These are phyloP conservation scores for Nyctalus aviator DNA, from an alignment of 2,797 vertebrate genomes.

Conservation along the genomic window DNA sequence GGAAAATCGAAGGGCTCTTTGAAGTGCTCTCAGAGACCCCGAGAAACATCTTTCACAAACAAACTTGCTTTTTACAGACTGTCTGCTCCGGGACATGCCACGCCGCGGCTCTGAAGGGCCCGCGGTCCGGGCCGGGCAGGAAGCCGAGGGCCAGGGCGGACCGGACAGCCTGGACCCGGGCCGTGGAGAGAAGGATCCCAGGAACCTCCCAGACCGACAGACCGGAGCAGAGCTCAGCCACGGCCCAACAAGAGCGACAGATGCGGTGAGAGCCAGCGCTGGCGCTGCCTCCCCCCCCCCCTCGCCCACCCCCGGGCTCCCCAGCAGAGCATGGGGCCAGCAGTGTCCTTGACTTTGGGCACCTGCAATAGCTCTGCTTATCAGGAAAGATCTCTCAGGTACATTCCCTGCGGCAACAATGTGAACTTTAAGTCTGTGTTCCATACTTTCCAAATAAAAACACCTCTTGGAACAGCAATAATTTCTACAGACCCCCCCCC, in stretches of 20 bases:
- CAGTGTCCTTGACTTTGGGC: slow-evolving; percentile 11
- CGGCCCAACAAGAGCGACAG: neutral
- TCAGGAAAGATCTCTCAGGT: slow-evolving; percentile 11
- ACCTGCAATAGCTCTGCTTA: neutral
- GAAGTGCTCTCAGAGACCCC: slow-evolving; percentile 60
- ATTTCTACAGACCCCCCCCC: neutral
- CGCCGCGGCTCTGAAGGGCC: neutral
- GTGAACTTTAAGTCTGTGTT: neutral
- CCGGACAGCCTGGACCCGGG: neutral
- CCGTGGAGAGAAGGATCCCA: neutral
- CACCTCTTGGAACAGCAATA: neutral
- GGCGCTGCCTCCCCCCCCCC: neutral
- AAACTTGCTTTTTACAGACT: slow-evolving; percentile 13
- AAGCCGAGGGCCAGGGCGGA: neutral
- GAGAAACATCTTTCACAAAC: slow-evolving; percentile 21
- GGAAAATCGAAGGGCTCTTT: neutral
- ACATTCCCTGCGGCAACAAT: neutral
- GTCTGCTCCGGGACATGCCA: neutral
- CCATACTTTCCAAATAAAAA: slow-evolving; percentile 1
- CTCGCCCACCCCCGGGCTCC: no score
- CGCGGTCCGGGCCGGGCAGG: neutral
- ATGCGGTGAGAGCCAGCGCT: fast-evolving
- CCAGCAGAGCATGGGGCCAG: neutral
- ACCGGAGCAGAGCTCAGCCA: neutral
- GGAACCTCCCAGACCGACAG: neutral